Evolutionary conservation across 1,140 invertebrate genomes (phyloP), one percentile per base, ranked within the genome.

Genomic region (Pectinophora gossypiella): DNA sequence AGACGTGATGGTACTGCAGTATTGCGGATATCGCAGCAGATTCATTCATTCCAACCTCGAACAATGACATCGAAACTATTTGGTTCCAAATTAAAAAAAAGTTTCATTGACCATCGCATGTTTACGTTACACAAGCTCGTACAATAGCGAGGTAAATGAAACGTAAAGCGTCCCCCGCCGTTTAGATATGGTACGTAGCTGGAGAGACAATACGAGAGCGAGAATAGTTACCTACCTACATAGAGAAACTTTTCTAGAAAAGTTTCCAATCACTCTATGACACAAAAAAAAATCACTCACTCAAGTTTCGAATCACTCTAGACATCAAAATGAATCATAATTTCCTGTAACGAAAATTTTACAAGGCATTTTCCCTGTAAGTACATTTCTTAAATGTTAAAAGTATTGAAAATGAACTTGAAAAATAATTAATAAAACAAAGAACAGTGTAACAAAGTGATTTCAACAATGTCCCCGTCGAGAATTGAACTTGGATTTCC

Each of bases 111-210:
- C 61, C n/a, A n/a, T 62, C 64, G 46, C 45, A 48, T 85, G 79
- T 83, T 85, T 85, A 76, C 71, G 68, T 72, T 80, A 75, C 70
- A 81, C 72, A 77, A 76, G 65, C 67, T 55, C 54, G 66, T 69
- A 66, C 60, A 76, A 78, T 72, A 82, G 80, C 48, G 68, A 64
- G 64, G 76, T 71, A 82, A 78, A 81, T 77, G 75, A 72, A 74
- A 70, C 76, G 76, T 76, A 79, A 79, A 72, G 68, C 60, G 68
- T 78, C 76, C 67, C 75, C 58, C 54, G 59, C 54, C 60, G 68
- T 72, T 72, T 64, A 61, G 60, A n/a, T 72, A 12, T 27, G 5
- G 23, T 12, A 27, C 23, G 5, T 27, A 27, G 23, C n/a, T n/a
- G n/a, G n/a, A n/a, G n/a, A n/a, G n/a, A n/a, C n/a, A n/a, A n/a